A percentile compares a stretch with the other conserved stretches of the same genome.
These are phyloP conservation scores for Eumeta japonica DNA, from an alignment of 1,140 invertebrate species.

Conservation along the genomic window DNA sequence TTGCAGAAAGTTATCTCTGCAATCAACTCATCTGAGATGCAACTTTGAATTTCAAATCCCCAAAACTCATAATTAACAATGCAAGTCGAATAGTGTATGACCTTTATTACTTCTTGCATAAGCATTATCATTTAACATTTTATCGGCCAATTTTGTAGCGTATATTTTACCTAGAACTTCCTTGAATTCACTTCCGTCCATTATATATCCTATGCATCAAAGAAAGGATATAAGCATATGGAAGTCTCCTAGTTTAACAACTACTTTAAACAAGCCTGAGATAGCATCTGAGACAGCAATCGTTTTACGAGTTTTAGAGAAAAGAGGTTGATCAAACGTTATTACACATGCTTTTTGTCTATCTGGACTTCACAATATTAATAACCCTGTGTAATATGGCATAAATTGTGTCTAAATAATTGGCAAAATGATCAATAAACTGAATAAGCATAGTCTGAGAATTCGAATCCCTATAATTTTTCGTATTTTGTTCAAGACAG, in stretches of 20 bases:
- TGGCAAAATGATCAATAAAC: constrained; percentile 34
- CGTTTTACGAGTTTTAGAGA: constrained; percentile 46
- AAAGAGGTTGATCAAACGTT: no score
- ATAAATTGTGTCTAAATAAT: constrained; percentile 23
- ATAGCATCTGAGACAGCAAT: constrained; percentile 22
- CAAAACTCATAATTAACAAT: constrained; percentile 24
- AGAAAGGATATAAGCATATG: constrained; percentile 40
- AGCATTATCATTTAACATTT: constrained; percentile 33
- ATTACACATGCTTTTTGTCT: constrained; percentile 18
- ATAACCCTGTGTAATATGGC: constrained; percentile 24
- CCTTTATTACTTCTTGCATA: constrained; percentile 30
- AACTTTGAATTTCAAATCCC: constrained; percentile 18
- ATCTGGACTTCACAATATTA: constrained; percentile 14
- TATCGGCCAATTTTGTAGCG: constrained; percentile 29
- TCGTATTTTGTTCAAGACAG: constrained; percentile 17
- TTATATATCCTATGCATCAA: constrained; percentile 36
- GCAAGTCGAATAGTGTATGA: constrained; percentile 30
- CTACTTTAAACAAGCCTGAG: constrained; percentile 22
- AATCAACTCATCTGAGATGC: constrained; percentile 22
- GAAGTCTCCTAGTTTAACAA: constrained; percentile 34
- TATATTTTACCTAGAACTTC: constrained; percentile 29
- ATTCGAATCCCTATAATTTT: constrained; percentile 12
- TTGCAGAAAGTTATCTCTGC: constrained; percentile 20
- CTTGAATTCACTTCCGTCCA: constrained; percentile 39
- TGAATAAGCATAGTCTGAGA: constrained; percentile 32